Evolutionary conservation across 2,797 vertebrate genomes (phyloP), one percentile per base, ranked within the genome.

Genomic region (Thripadectes ignobilis): DNA sequence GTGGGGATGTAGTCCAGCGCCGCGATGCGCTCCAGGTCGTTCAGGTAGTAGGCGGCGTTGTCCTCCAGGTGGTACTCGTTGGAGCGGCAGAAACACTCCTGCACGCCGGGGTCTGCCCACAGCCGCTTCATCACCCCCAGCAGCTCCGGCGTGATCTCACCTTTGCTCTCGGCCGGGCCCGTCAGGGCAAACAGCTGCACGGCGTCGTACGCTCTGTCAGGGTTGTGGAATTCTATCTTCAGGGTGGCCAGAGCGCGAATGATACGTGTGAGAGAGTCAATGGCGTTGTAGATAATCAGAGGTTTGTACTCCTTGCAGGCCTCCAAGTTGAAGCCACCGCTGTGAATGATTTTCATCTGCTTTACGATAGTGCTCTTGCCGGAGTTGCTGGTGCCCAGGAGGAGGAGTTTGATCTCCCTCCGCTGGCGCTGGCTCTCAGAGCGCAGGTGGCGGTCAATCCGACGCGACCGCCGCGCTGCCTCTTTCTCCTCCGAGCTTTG

Each of bases 401-500:
- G 98, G 72, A 99, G 98, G 14, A 99, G 98, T 94, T 99, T 99
- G 91, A 99, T 99, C 97, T 99, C 99, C 2, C 99, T 98, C 45
- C 99, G 98, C 93, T 99, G 99, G 68, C 99, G 98, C 97, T 99
- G 99, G 71, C 99, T 99, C 96, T 99, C 99, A 2, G 99, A 99
- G 97, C 99, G 99, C 98, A 99, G 98, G 98, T 99, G 99, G 95
- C 99, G 99, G 98, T 99, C 99, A 46, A 99, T 99, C 76, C 99
- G 98, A 36, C 99, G 98, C 5, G 99, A 99, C 97, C 99, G 99
- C 97, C 99, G 98, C n/a, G 99, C 99, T 45, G 99, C 99, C 97
- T 99, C 99, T 98, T 99, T 99, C 97, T 99, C 99, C 98, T 99
- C 99, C 61, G 99, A 99, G 98, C 99, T 99, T 98, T 99, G 99